Evolutionary conservation across 2,888 invertebrate species (phyloP).

Genomic region (Pelosia muscerda): DNA sequence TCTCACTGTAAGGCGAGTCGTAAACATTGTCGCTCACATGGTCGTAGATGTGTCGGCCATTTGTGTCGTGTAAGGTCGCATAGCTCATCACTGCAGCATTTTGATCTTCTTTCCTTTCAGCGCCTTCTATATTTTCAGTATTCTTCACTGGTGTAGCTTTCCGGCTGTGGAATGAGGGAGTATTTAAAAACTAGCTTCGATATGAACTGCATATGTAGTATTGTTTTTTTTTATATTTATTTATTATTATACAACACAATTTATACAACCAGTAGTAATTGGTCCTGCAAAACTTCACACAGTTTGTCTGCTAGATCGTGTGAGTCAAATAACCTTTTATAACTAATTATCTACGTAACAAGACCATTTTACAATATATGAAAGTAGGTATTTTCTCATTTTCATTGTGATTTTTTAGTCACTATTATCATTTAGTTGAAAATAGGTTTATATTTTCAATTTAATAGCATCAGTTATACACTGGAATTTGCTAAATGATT

Average conservation of each 20-base stretch:
- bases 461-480: not conserved
- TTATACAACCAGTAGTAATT: too few species aligned
- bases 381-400: too few species aligned
- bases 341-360: too few species aligned
- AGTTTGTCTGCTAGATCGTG: too few species aligned
- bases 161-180: slow-evolving; percentile 83
- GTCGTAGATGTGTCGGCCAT: slow-evolving; percentile 84
- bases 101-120: slow-evolving; percentile 94
- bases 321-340: too few species aligned
- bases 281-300: too few species aligned
- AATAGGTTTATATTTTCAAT: too few species aligned
- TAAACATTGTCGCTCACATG: slow-evolving; percentile 90
- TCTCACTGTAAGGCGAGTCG: slow-evolving; percentile 91
- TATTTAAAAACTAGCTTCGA: not conserved
- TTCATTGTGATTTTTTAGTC: too few species aligned
- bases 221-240: too few species aligned
- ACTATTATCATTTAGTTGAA: too few species aligned
- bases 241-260: too few species aligned
- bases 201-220: not conserved
- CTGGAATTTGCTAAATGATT: not conserved
- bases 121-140: slow-evolving; percentile 95
- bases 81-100: slow-evolving; percentile 96
- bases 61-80: slow-evolving; percentile 91
- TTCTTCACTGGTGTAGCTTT: slow-evolving; percentile 95
- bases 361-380: too few species aligned